Evolutionary conservation across 2,888 invertebrate species (phyloP), one percentile per base, ranked within the genome.

Genomic region (Callyntrura guangdongensis): DNA sequence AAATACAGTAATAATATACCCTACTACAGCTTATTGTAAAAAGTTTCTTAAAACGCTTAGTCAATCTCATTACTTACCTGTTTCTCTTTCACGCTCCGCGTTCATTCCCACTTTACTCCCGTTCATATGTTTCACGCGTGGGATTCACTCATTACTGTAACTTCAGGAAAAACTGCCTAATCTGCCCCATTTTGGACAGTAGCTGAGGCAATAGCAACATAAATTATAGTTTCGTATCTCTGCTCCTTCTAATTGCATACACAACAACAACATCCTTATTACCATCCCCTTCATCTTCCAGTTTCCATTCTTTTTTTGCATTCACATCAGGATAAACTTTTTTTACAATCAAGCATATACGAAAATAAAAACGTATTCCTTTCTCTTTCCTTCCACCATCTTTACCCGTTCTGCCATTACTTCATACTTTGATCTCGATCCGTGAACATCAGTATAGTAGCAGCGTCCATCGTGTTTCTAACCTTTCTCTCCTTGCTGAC

Each of bases 211-310:
- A n/a, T n/a, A 9, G n/a, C 20, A 67, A 20, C 61, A n/a, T 61
- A 77, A 86, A 59, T 59, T 74, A 22, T 49, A 86, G 17, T 72
- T 84, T 84, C 56, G 53, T 84, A 84, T 36, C 53, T 69, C n/a
- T 84, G 72, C 22, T 17, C 47, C 9, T 72, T 72, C 11, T 1
- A 47, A 2, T 49, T 74, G 64, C 59, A 64, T 64, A 82, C n/a
- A n/a, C 61, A 61, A 20, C 82, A 61, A 6, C 36, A 64, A 0
- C 22, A 82, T 49, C 84, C 69, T 72, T 72, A 11, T 81, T n/a
- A 47, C n/a, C 67, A 72, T 5, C 64, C 53, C 64, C 47, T 25
- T 14, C 83, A 61, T 22, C 64, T 67, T 81, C 87, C 53, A 81
- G 69, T 87, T 87, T 74, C 53, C 74, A 74, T 49, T 53, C 64